Conservation (phyloP, 2,113 vertebrate species). For the Orycteropus afer region DNA sequence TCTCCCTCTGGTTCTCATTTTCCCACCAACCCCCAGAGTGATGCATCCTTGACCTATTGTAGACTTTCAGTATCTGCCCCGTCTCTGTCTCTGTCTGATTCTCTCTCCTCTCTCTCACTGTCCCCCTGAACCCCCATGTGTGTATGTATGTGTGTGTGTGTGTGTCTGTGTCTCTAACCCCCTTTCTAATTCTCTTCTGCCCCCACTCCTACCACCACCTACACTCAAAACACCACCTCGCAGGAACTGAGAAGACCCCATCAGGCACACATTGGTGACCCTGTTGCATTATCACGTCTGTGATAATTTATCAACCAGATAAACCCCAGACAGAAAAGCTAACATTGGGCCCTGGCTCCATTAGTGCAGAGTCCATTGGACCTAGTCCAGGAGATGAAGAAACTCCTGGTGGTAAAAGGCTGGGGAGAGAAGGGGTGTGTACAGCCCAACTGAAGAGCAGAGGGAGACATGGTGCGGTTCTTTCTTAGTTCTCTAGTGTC, state of each 20-base stretch:
- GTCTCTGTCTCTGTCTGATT: not conserved
- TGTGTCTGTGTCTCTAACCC: not conserved
- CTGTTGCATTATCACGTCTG: no score
- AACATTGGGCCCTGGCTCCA: not conserved
- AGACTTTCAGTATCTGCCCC: not conserved
- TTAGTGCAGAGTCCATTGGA: not conserved
- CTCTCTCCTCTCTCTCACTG: not conserved
- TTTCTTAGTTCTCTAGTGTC: no score
- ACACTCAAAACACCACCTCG: not conserved
- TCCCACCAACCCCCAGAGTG: not conserved
- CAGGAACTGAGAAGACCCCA: not conserved
- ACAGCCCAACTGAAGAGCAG: fast-evolving
- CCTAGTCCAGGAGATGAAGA: not conserved
- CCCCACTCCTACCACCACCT: no score
- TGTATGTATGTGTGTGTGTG: not conserved
- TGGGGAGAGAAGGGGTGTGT: not conserved
- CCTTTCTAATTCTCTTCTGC: not conserved
- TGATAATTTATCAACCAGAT: not conserved
- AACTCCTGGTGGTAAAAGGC: not conserved
- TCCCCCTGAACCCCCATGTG: not conserved
- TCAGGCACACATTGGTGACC: not conserved
- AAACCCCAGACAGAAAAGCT: not conserved
- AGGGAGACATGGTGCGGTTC: fast-evolving
- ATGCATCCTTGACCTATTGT: not conserved
- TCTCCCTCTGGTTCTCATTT: not conserved